Conservation (phyloP, 1,140 invertebrate genomes). For the Bombus consobrinus region DNA sequence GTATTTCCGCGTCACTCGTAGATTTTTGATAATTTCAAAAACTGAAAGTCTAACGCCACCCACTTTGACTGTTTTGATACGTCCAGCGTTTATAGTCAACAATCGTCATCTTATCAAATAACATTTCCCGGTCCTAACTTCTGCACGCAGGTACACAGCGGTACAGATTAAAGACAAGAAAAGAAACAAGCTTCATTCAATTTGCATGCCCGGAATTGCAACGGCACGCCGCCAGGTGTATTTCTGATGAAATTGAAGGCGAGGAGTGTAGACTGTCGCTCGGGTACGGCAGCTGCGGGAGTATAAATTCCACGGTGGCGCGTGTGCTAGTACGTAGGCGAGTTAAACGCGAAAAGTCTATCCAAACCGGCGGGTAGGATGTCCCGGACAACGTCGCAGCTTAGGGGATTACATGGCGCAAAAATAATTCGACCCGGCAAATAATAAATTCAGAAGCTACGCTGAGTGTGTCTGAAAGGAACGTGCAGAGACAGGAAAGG, state of each 20-base stretch:
- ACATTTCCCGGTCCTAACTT: neutral
- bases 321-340: slow-evolving; percentile 16
- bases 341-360: slow-evolving; percentile 62
- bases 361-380: slow-evolving; percentile 39
- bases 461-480: slow-evolving; percentile 5
- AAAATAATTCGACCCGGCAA: slow-evolving; percentile 61
- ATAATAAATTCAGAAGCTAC: slow-evolving; percentile 59
- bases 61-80: too few relatives aligned
- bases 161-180: slow-evolving; percentile 26
- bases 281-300: slow-evolving; percentile 46
- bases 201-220: slow-evolving; percentile 40
- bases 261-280: neutral
- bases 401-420: slow-evolving; percentile 60
- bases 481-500: neutral
- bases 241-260: slow-evolving; percentile 60
- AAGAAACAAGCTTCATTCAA: slow-evolving; percentile 46
- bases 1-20: too few relatives aligned
- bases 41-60: neutral
- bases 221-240: slow-evolving; percentile 52
- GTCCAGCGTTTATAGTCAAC: neutral
- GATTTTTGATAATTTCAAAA: too few relatives aligned
- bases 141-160: neutral
- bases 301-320: slow-evolving; percentile 59
- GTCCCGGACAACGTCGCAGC: slow-evolving; percentile 40
- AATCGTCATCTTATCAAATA: neutral